These are phyloP conservation scores for Sitobion miscanthi DNA, from an alignment of 1,140 invertebrate genomes.

Conservation along the genomic window DNA sequence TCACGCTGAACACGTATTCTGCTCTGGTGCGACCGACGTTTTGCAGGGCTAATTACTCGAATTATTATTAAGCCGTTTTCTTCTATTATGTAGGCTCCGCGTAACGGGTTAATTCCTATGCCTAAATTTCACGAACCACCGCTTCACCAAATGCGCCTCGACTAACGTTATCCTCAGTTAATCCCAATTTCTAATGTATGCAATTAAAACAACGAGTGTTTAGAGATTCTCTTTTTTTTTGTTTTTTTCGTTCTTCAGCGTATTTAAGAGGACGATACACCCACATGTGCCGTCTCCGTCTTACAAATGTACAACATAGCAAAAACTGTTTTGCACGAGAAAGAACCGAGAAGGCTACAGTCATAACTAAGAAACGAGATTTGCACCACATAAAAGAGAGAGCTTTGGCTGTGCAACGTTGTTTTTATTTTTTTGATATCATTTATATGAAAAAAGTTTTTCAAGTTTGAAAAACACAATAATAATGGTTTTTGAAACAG, in stretches of 20 bases:
- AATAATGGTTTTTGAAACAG: too few relatives aligned
- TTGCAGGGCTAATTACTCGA: conserved; percentile 43
- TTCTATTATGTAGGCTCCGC: conserved; percentile 28
- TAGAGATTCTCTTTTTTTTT: not conserved
- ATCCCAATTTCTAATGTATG: conserved; percentile 4
- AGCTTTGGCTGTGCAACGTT: too few relatives aligned
- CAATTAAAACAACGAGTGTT: not conserved
- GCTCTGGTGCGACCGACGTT: not conserved
- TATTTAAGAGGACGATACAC: not conserved
- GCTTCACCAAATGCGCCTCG: conserved; percentile 12
- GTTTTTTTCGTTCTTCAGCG: too few relatives aligned
- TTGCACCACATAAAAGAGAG: too few relatives aligned
- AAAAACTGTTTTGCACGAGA: too few relatives aligned
- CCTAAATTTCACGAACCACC: conserved; percentile 36
- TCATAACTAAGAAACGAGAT: too few relatives aligned
- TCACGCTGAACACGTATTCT: conserved; percentile 53
- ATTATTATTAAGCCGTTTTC: conserved; percentile 54
- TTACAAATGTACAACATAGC: too few relatives aligned
- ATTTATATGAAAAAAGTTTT: too few relatives aligned
- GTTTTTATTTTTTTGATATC: too few relatives aligned
- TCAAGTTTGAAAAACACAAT: too few relatives aligned
- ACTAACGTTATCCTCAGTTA: not conserved
- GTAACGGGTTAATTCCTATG: conserved; percentile 29
- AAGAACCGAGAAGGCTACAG: too few relatives aligned
- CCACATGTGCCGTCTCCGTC: too few relatives aligned